Conservation (phyloP, 30 jellyfish, hydroid and myxozoan genomes). For the Pseudorhiza aurosa region DNA sequence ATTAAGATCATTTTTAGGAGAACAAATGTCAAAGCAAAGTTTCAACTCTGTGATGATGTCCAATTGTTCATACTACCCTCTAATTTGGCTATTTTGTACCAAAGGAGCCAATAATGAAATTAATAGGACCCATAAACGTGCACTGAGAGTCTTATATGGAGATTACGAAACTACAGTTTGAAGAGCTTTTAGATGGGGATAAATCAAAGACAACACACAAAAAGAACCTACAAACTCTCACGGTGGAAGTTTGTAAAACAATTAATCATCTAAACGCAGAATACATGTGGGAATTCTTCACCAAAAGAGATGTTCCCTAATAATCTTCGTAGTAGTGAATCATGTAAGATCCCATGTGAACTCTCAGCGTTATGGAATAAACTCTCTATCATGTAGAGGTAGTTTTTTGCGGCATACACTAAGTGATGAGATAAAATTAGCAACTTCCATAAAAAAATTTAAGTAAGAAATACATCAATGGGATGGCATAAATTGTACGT, state of each 20-base stretch:
- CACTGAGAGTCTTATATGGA: constrained; percentile 24
- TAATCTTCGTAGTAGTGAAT: constrained; percentile 2
- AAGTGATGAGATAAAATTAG: not conserved
- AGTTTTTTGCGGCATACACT: constrained; percentile 5
- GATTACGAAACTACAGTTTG: constrained; percentile 51
- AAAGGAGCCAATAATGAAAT: constrained; percentile 31
- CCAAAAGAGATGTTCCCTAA: constrained; percentile 20
- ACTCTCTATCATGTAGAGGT: not conserved
- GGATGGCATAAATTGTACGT: too few species aligned
- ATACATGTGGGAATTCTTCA: constrained; percentile 15
- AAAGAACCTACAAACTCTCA: constrained; percentile 40
- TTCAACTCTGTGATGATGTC: constrained; percentile 14
- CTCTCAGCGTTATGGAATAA: constrained; percentile 13
- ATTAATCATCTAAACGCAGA: constrained; percentile 45
- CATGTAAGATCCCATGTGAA: constrained; percentile 8
- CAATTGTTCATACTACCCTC: not conserved
- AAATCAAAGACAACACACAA: constrained; percentile 33
- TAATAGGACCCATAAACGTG: constrained; percentile 47
- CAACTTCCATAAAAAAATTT: not conserved
- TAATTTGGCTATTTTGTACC: constrained; percentile 39
- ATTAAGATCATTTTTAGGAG: constrained; percentile 2
- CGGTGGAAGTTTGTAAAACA: constrained; percentile 22
- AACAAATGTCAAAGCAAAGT: constrained; percentile 2
- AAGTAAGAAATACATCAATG: too few species aligned
- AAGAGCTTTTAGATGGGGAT: constrained; percentile 34